Evolutionary conservation across 2,797 vertebrate genomes (phyloP), one percentile per base, ranked within the genome.

Genomic region (Lepus townsendii): DNA sequence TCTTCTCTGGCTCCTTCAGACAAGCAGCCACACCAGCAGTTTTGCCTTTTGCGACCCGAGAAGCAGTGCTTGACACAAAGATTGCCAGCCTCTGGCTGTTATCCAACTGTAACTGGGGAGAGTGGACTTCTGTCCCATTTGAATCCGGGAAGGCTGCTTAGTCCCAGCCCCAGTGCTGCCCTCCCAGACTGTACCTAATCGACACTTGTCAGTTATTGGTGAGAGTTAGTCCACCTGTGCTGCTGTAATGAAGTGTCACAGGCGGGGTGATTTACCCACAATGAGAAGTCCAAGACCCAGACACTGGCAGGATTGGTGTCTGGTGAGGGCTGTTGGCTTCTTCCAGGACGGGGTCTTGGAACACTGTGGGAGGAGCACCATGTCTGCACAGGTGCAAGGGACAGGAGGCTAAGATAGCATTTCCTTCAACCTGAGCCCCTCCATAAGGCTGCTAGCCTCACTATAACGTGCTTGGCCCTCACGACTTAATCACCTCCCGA

Each of bases 1-100:
- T 54, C 62, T 60, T 77, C 90, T 26, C 75, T 63, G 76, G 68
- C 24, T 52, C 50, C 71, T 91, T 88, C 65, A 78, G 65, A 80
- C 47, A 50, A 62, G 50, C 13, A 77, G 42, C 42, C 42, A 30
- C 62, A 73, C 50, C 47, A 63, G 32, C 32, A 30, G 24, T 30
- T 89, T 91, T 32, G 27, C 35, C 32, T 68, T 83, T 66, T 62
- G 88, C 79, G 69, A 32, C 27, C 38, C 38, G 50, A 57, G 88
- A 91, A 57, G 75, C 17, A 77, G 68, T 57, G 84, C 7, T 62
- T 77, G 32, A 16, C 14, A 30, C 16, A 14, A 24, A 47, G 20
- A 71, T 4, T 13, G 73, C 50, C 5, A 20, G 16, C 52, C 54
- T 83, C 62, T 6, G 19, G 30, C 24, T 4, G 1, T 66, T 22